Base-by-base conservation (phyloP, 2,797 vertebrate genomes). In the Lophotriccus pileatus region DNA sequence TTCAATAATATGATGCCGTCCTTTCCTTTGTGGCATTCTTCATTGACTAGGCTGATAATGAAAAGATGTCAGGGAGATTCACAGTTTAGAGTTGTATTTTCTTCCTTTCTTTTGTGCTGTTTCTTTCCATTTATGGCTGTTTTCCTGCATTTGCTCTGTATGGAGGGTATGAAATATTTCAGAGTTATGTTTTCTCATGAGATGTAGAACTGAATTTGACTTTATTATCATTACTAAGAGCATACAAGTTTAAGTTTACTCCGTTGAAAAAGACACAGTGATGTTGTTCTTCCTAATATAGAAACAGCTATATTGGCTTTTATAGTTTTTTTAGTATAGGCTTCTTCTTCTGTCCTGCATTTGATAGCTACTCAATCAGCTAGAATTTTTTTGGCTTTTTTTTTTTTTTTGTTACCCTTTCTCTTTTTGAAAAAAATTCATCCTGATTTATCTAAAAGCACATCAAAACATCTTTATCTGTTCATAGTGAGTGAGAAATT, bases 171-270 rank as follows among this genome's bases (percentile, higher is more conserved):
- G 85, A 92, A 97, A 94, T 94, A 93, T 84, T 92, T 88, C 55
- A 63, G 64, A 94, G 64, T 79, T 79, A 46, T 17, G 3, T 94
- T 96, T 93, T 94, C 90, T 25, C 22, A n/a, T 77, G 77, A 94
- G 70, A 88, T 60, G 14, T 89, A 66, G 53, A 81, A 66, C 76
- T 91, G 64, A 91, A 93, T 97, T 91, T 92, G 60, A 93, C 92
- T 95, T 95, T 78, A 53, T 87, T 82, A 52, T 77, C 36, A 50
- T 95, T 93, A 87, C 62, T 55, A 63, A 56, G 76, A 96, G 82
- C 68, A 62, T 44, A 52, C 30, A 88, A 89, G 64, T 93, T 94
- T 88, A 95, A 64, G 95, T 95, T 94, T 84, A 90, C 91, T 96
- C 73, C 5, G 74, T 93, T 94, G 63, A 23, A 76, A 94, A 93